Conservation (phyloP, 2,113 vertebrate species). For the Heterotilapia buettikoferi region DNA sequence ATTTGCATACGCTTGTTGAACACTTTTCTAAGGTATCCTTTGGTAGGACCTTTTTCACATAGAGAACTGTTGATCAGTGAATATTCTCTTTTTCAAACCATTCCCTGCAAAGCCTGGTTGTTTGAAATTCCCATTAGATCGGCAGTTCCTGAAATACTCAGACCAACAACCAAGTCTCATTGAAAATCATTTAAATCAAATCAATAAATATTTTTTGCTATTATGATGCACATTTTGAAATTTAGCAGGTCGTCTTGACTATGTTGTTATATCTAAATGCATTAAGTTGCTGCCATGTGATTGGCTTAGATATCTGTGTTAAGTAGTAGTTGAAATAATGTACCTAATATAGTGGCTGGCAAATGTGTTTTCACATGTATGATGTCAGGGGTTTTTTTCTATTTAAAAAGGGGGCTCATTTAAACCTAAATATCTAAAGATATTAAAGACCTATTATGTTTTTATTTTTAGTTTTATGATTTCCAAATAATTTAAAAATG, state of each 20-base stretch:
- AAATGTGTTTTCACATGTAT: not conserved
- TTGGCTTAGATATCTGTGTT: not conserved
- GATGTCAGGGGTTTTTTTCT: not conserved
- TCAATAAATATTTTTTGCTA: fast-evolving
- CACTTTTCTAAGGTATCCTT: not conserved
- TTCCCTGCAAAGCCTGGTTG: not conserved
- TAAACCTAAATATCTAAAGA: not conserved
- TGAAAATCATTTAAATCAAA: not conserved
- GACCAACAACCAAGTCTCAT: not conserved
- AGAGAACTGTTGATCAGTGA: not conserved
- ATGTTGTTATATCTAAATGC: not conserved
- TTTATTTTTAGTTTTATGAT: not conserved
- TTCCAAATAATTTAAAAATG: not conserved
- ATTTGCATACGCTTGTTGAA: not conserved
- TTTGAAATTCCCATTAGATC: not conserved
- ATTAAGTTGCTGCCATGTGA: not conserved
- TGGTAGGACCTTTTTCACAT: not conserved
- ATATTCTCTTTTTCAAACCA: not conserved
- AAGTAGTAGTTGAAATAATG: not conserved
- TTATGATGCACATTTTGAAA: not conserved
- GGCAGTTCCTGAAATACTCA: not conserved
- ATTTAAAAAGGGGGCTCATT: not conserved
- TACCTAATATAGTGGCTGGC: not conserved
- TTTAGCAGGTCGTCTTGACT: not conserved
- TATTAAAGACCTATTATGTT: not conserved